Evolutionary conservation across 2,113 vertebrate genomes (phyloP), one percentile per base, ranked within the genome.

Genomic region (Sinocyclocheilus anophthalmus): DNA sequence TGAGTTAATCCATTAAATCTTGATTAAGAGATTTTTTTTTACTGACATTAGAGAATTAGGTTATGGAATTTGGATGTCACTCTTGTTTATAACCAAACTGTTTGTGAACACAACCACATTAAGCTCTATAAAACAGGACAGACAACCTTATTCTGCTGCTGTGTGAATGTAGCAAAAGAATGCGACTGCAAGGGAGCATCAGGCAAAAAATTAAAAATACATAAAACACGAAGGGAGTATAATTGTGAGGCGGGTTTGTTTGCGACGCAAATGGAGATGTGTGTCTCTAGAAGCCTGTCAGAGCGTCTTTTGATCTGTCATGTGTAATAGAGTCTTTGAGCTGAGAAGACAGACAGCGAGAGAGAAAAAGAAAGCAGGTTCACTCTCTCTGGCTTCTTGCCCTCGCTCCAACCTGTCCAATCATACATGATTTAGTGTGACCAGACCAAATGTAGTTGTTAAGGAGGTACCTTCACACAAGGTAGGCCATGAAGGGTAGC

Each of bases 341-440:
- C 72, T 59, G 45, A 24, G 26, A 76, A 63, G 30, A 69, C n/a
- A 61, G 61, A 85, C 55, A 55, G 57, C 45, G 55, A 75, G 70
- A 87, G 18, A 53, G 48, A 85, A 45, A 76, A 76, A 63, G 37
- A 22, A 24, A 48, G 76, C 53, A 26, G n/a, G 81, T 63, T 78
- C 79, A 82, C n/a, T 53, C 65, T 72, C 75, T 79, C 30, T 77
- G 84, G 72, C 84, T 76, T 83, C 48, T 83, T 45, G 2, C 42
- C 61, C 39, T 42, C 79, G 2, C 78, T 76, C 79, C 42, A 30
- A 26, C 79, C 79, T 6, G 13, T 39, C 22, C 63, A 2, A 48
- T 83, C 84, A 84, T 86, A 59, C 87, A 86, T 84, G 82, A 83
- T 88, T 83, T 86, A 83, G 26, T 81, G 72, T 86, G 84, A 86